Percentiles rank a stretch among this genome's conserved stretches.
phyloP scores from a whole-genome alignment of 2,113 vertebrate species.

The Fregata magnificens region DNA sequence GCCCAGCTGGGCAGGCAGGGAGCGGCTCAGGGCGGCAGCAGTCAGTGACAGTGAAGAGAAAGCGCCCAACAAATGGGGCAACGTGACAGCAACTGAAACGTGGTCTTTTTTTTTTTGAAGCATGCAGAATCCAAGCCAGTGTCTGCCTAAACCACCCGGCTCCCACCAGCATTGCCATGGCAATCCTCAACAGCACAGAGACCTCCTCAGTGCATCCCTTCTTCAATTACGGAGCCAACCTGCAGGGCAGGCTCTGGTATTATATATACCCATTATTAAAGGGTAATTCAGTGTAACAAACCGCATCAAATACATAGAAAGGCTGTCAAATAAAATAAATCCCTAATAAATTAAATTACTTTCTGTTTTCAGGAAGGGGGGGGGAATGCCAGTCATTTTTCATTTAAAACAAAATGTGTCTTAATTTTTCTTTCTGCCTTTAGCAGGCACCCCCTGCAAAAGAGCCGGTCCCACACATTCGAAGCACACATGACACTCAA shows the following conservation, averaged over 20 bases:
- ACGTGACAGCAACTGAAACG: not conserved
- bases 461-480: not conserved
- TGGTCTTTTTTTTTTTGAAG: not conserved
- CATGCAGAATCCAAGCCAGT: not conserved
- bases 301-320: slow-evolving; percentile 66
- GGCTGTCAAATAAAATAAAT: slow-evolving; percentile 78
- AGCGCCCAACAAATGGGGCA: not conserved
- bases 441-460: not conserved
- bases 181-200: slow-evolving; percentile 23
- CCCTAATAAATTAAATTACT: slow-evolving; percentile 77
- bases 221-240: slow-evolving; percentile 40
- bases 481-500: not conserved
- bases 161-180: not conserved
- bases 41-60: not conserved
- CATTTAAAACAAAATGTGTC: slow-evolving; percentile 59
- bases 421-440: slow-evolving; percentile 37
- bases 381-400: slow-evolving; percentile 64
- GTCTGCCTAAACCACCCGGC: not conserved
- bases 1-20: not conserved
- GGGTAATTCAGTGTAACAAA: slow-evolving; percentile 78
- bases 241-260: slow-evolving; percentile 49
- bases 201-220: not conserved
- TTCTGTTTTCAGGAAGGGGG: slow-evolving; percentile 54
- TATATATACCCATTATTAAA: slow-evolving; percentile 60
- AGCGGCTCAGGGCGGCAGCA: rapidly evolving